Conservation (phyloP, 2,113 vertebrate genomes). For the Triplophysa siluroides region DNA sequence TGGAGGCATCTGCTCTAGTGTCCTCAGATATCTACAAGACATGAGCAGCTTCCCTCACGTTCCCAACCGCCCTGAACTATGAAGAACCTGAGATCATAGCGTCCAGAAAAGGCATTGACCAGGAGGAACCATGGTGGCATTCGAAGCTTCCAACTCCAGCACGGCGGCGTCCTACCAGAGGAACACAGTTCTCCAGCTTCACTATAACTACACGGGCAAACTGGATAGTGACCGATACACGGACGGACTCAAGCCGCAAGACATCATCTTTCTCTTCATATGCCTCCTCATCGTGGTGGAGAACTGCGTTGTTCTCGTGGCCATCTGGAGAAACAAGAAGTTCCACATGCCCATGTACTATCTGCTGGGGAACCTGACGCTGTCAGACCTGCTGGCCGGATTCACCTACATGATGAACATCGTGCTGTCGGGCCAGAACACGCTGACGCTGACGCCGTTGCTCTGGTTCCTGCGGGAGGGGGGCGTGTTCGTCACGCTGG, state of each 20-base stretch:
- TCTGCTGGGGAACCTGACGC: slow-evolving; percentile 85
- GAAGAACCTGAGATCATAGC: background rate
- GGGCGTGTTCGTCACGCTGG: slow-evolving; percentile 85
- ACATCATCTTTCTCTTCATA: slow-evolving; percentile 76
- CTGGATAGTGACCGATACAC: slow-evolving; percentile 76
- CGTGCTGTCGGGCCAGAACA: slow-evolving; percentile 80
- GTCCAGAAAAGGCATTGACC: slow-evolving; percentile 28
- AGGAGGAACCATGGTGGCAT: background rate
- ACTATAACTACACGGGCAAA: slow-evolving; percentile 89
- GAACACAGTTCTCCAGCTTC: slow-evolving; percentile 74
- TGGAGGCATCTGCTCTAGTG: background rate
- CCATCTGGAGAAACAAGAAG: slow-evolving; percentile 86
- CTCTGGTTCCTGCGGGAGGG: slow-evolving; percentile 89
- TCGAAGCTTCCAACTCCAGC: slow-evolving; percentile 35
- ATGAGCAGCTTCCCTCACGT: background rate
- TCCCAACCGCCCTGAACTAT: too few species aligned
- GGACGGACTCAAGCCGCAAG: slow-evolving; percentile 75
- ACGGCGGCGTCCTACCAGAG: slow-evolving; percentile 54
- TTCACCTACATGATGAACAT: slow-evolving; percentile 87
- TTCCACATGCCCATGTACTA: slow-evolving; percentile 91
- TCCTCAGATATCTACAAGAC: background rate
- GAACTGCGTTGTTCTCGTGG: slow-evolving; percentile 83
- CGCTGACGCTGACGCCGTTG: slow-evolving; percentile 80
- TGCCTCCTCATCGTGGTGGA: slow-evolving; percentile 86
- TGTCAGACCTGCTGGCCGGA: slow-evolving; percentile 87